These are phyloP conservation scores for Eremophila alpestris DNA, from an alignment of 2,797 vertebrate species.

Conservation along the genomic window DNA sequence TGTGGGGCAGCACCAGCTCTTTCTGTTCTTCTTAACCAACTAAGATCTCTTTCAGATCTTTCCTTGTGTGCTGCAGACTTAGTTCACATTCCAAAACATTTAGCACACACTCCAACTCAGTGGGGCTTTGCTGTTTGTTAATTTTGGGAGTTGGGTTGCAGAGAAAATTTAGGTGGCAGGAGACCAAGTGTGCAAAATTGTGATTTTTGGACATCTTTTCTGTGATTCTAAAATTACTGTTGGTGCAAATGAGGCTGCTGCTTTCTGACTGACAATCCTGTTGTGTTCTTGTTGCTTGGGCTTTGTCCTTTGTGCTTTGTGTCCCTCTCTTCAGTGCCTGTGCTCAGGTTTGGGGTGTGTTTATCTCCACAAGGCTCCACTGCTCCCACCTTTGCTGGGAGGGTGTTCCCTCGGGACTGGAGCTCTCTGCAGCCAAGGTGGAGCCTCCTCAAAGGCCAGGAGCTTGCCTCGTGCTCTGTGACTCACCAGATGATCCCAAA, in stretches of 20 bases:
- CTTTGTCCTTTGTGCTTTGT: background rate
- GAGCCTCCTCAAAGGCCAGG: background rate
- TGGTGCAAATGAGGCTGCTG: background rate
- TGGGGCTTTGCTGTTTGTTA: background rate
- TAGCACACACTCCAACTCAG: background rate
- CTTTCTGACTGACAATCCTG: background rate
- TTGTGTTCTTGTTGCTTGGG: background rate
- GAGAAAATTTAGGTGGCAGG: background rate
- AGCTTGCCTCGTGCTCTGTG: conserved; percentile 18
- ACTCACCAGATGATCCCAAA: conserved; percentile 33
- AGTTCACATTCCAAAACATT: background rate
- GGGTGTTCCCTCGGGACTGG: background rate
- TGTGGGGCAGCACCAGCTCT: background rate
- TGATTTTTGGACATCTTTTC: background rate
- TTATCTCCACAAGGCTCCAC: background rate
- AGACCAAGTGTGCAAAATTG: background rate
- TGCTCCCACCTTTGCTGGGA: background rate
- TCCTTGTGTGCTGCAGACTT: background rate
- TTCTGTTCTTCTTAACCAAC: background rate
- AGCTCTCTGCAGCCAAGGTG: background rate
- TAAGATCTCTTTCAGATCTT: background rate
- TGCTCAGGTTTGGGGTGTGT: background rate
- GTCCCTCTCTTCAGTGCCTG: background rate
- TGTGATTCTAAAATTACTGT: background rate
- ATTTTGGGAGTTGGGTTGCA: background rate